phyloP scores from a whole-genome alignment of 2,113 vertebrate species.

The Noctilio leporinus region DNA sequence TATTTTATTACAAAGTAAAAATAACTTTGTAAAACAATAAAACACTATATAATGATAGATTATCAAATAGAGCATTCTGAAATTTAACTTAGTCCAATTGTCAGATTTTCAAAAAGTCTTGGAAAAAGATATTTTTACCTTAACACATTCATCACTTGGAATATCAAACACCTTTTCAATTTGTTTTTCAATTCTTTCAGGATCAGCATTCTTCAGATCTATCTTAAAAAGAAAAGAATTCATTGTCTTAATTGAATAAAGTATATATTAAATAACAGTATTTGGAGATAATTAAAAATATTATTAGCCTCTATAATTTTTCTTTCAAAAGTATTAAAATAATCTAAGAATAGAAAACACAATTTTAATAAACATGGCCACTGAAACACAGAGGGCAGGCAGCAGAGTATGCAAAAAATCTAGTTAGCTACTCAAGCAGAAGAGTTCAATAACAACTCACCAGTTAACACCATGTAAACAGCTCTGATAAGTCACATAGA shows the following conservation, averaged over 20 bases:
- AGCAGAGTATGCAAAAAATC: neutral
- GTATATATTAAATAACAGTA: neutral
- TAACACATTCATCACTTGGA: slow-evolving; percentile 88
- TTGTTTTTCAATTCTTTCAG: slow-evolving; percentile 91
- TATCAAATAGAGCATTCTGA: neutral
- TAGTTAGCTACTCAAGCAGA: neutral
- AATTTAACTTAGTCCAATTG: neutral
- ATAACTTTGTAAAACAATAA: neutral
- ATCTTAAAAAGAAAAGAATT: slow-evolving; percentile 81
- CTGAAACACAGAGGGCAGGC: neutral
- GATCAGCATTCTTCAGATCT: slow-evolving; percentile 96
- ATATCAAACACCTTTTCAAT: slow-evolving; percentile 97
- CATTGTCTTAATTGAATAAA: neutral
- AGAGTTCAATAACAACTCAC: neutral
- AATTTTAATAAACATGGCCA: neutral
- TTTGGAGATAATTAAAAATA: neutral
- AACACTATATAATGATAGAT: neutral
- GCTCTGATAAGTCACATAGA: neutral
- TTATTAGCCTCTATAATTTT: neutral
- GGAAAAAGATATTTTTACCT: slow-evolving; percentile 79
- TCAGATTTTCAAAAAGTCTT: neutral
- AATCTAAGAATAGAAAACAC: neutral
- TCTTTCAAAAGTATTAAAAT: slow-evolving; percentile 12
- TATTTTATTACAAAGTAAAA: neutral
- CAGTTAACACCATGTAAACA: neutral